Evolutionary conservation across 2,113 vertebrate genomes (phyloP), one percentile per base, ranked within the genome.

Genomic region (Chloropsis hardwickii): DNA sequence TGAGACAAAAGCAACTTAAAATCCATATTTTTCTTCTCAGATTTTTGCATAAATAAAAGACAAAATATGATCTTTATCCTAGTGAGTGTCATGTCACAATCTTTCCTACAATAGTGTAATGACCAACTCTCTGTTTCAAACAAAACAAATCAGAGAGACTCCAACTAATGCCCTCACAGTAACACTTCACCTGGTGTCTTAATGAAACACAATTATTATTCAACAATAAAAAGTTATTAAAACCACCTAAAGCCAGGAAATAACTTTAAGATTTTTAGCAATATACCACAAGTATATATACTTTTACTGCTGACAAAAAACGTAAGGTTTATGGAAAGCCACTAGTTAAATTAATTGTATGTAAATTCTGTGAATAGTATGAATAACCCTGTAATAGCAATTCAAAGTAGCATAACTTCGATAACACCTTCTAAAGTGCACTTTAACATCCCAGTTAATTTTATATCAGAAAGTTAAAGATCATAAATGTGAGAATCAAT

Each of bases 11-110:
- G 14, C 31, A 70, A 86, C 7, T 70, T 62, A 27, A 62, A 51
- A 9, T 1, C 1, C 0, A 0, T 11, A 7, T 9, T n/a, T 20
- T 40, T 17, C 3, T n/a, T 53, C 35, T 35, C 9, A 51, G 42
- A 16, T 47, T 65, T 83, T n/a, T 42, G 83, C 7, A 5, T 37
- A 51, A 31, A 25, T 31, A 50, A 44, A 66, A 70, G 24, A 21
- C 11, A 51, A 81, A 84, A 27, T 2, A 61, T 5, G 3, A 72
- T 27, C 10, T 76, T 61, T 21, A 51, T 29, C 9, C 10, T 58
- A 54, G 16, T 17, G 6, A 62, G 3, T 16, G 47, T 31, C 27
- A 82, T 5, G 13, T n/a, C 39, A 58, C 4, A 78, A 31, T 3
- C 31, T 25, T 79, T 39, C 42, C 51, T 65, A 62, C 11, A 44